Conservation (phyloP, 2,113 vertebrate species). For the Solenodon paradoxus region DNA sequence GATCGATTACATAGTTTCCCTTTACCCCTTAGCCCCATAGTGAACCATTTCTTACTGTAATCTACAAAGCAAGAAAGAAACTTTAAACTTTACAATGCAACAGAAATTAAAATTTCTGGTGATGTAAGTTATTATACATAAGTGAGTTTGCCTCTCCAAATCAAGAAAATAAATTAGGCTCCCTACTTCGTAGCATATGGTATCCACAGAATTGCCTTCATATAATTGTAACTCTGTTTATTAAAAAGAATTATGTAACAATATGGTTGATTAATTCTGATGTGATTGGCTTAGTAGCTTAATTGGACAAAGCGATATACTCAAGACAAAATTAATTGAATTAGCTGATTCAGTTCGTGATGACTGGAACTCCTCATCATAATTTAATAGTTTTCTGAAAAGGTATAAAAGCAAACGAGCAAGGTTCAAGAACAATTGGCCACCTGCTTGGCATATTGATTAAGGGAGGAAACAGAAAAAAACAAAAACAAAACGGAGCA, state of each 20-base stretch:
- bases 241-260: conserved; percentile 85
- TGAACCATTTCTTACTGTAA: conserved; percentile 25
- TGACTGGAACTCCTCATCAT: conserved; percentile 60
- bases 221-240: conserved; percentile 84
- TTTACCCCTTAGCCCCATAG: not conserved
- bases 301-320: conserved; percentile 81
- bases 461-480: not conserved
- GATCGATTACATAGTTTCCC: not conserved
- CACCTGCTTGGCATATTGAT: not conserved
- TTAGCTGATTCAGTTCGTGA: conserved; percentile 78
- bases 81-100: conserved; percentile 74
- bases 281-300: conserved; percentile 82
- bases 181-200: conserved; percentile 85
- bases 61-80: conserved; percentile 71
- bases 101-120: conserved; percentile 79
- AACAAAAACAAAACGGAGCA: not conserved
- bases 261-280: conserved; percentile 83
- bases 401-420: conserved; percentile 57
- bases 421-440: not conserved
- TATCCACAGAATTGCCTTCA: conserved; percentile 79
- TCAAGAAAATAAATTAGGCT: conserved; percentile 83
- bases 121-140: conserved; percentile 80
- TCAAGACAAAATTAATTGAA: conserved; percentile 75
- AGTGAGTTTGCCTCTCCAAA: conserved; percentile 81
- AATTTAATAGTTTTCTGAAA: conserved; percentile 63